phyloP scores from a whole-genome alignment of 1,140 invertebrate species.

The Megalopta genalis region DNA sequence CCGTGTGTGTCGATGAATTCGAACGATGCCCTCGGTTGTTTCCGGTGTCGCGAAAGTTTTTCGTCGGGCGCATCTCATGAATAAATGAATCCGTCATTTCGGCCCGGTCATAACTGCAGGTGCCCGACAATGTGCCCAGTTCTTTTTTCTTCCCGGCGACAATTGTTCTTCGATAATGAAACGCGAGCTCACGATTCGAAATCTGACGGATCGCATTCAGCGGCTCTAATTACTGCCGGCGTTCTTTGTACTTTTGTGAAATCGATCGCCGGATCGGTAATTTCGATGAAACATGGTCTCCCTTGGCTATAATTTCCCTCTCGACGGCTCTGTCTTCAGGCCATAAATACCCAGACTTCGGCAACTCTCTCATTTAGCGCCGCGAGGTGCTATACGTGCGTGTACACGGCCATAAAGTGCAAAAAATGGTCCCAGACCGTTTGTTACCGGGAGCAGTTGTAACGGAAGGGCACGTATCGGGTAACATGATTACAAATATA shows the following conservation, averaged over 20 bases:
- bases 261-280: too few species aligned
- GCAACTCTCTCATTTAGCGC: constrained; percentile 35
- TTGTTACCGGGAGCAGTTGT: constrained; percentile 75
- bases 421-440: constrained; percentile 59
- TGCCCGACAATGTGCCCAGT: not conserved
- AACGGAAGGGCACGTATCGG: constrained; percentile 74
- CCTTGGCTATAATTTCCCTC: not conserved
- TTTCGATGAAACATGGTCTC: not conserved
- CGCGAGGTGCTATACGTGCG: constrained; percentile 24
- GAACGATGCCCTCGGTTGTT: constrained; percentile 10
- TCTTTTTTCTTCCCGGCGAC: not conserved
- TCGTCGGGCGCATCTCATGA: not conserved
- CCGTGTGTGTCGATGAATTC: constrained; percentile 48
- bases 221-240: too few species aligned
- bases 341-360: constrained; percentile 28
- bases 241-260: too few species aligned
- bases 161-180: not conserved
- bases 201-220: too few species aligned
- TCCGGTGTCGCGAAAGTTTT: constrained; percentile 27
- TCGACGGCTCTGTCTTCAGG: not conserved
- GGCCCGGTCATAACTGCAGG: not conserved
- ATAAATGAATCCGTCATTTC: constrained; percentile 8
- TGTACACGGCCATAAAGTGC: constrained; percentile 41
- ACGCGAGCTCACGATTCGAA: too few species aligned
- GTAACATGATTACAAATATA: constrained; percentile 79